Evolutionary conservation across 2,113 vertebrate genomes (phyloP).

Genomic region (Sinocyclocheilus maitianheensis): DNA sequence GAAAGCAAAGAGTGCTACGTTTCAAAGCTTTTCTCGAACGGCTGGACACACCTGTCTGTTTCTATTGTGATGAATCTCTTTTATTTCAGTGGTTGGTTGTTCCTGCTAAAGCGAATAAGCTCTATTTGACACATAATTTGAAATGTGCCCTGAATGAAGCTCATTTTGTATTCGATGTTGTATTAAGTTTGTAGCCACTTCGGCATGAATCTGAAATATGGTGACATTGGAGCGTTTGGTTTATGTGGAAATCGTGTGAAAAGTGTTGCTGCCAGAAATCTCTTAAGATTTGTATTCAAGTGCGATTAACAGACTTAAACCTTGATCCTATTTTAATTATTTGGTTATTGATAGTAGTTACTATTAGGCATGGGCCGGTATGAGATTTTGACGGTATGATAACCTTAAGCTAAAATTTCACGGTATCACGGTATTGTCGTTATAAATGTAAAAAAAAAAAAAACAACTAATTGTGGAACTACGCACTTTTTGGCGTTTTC

Average conservation of each 20-base stretch:
- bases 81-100: neutral
- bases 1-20: neutral
- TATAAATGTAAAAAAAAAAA: too few species aligned
- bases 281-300: too few species aligned
- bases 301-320: neutral
- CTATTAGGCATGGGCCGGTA: neutral
- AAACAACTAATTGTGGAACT: too few species aligned
- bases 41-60: neutral
- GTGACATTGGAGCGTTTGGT: neutral
- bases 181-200: neutral
- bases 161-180: neutral
- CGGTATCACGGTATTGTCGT: too few species aligned
- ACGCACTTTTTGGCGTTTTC: too few species aligned
- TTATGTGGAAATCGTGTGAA: neutral
- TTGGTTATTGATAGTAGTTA: neutral
- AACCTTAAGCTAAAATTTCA: too few species aligned
- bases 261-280: neutral
- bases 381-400: too few species aligned
- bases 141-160: neutral
- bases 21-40: neutral
- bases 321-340: neutral
- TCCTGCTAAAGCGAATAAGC: neutral
- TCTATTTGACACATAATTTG: neutral
- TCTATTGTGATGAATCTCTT: neutral
- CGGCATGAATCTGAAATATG: neutral